Evolutionary conservation across 1,140 invertebrate genomes (phyloP).

Genomic region (Zaprionus lachaisei): DNA sequence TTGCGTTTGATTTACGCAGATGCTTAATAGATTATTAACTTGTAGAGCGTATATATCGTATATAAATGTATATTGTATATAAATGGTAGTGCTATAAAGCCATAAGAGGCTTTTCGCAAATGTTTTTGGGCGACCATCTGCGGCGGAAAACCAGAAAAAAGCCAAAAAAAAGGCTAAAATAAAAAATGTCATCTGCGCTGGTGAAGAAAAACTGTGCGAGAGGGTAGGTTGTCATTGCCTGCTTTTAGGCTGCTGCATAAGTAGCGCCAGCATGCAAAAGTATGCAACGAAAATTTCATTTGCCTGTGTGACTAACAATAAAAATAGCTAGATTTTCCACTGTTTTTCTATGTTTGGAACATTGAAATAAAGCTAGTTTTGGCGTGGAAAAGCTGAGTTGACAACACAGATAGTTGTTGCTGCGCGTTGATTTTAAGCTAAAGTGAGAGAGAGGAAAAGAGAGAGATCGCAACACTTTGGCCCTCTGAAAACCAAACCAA

Average conservation of each 20-base stretch:
- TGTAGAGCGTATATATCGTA: neutral
- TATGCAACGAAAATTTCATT: slow-evolving; percentile 29
- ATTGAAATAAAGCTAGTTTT: no score
- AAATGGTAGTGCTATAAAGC: slow-evolving; percentile 11
- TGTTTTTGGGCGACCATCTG: slow-evolving; percentile 1
- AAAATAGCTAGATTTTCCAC: no score
- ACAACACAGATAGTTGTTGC: no score
- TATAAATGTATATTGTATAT: neutral
- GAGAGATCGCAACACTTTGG: no score
- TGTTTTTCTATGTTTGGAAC: no score
- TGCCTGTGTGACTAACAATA: slow-evolving; percentile 2
- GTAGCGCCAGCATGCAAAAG: neutral
- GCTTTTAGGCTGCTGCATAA: slow-evolving; percentile 1
- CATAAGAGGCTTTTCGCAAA: neutral
- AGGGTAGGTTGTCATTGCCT: slow-evolving; percentile 19
- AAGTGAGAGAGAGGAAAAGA: no score
- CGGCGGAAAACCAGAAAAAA: no score
- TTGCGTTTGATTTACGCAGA: slow-evolving; percentile 13
- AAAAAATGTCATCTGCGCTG: neutral
- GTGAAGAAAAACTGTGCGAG: neutral
- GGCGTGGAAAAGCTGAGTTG: no score
- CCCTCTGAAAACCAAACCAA: no score
- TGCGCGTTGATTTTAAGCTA: no score
- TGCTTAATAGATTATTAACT: slow-evolving; percentile 1
- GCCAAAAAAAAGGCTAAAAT: no score